phyloP scores from a whole-genome alignment of 2,888 invertebrate species.

The Cosmorhoe ocellata region DNA sequence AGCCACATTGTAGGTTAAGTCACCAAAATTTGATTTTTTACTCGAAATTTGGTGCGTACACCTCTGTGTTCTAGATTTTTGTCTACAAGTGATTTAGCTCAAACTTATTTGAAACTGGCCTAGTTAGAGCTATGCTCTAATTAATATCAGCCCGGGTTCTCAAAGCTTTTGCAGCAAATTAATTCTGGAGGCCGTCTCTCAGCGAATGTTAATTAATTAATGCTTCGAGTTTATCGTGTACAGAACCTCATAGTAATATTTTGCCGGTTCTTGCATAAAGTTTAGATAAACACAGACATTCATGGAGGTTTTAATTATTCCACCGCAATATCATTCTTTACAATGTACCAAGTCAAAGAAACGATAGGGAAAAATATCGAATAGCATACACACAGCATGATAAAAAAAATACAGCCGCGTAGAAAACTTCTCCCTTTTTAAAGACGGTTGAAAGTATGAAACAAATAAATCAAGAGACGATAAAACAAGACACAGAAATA shows the following conservation, averaged over 20 bases:
- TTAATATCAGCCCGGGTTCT: constrained; percentile 19
- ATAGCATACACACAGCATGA: too few relatives aligned
- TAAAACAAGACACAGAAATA: constrained; percentile 16
- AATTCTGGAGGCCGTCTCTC: constrained; percentile 19
- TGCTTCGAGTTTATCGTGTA: constrained; percentile 5
- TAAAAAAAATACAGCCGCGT: too few relatives aligned
- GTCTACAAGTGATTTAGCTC: too few relatives aligned
- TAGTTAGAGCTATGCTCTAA: constrained; percentile 9
- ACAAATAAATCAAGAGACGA: not conserved
- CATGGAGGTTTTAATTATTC: too few relatives aligned
- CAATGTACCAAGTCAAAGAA: too few relatives aligned
- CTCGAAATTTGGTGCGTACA: too few relatives aligned
- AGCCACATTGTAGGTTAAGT: too few relatives aligned
- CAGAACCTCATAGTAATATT: constrained; percentile 1
- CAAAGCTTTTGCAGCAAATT: constrained; percentile 24
- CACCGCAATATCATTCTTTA: too few relatives aligned
- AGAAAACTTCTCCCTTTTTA: too few relatives aligned
- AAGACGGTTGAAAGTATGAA: not conserved
- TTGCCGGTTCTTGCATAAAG: not conserved
- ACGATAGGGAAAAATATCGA: too few relatives aligned
- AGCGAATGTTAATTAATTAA: constrained; percentile 17
- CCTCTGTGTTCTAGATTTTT: too few relatives aligned
- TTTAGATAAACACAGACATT: not conserved
- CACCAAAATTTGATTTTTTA: too few relatives aligned
- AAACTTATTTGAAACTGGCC: not conserved